Percentiles rank a stretch among this genome's conserved stretches.
phyloP scores from a whole-genome alignment of 2,113 vertebrate genomes.

The Semnornis frantzii region DNA sequence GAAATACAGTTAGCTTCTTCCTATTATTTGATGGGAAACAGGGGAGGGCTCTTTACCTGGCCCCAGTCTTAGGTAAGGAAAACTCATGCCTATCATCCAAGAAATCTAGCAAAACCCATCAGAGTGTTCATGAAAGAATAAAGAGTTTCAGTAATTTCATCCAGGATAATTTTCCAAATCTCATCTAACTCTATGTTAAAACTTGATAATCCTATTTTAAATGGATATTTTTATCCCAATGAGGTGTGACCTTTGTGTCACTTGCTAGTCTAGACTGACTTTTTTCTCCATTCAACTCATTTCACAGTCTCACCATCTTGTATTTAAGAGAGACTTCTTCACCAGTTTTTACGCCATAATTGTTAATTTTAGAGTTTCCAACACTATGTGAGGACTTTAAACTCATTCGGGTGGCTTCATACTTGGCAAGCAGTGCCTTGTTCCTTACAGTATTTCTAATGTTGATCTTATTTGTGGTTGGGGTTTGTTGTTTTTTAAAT shows the following conservation, averaged over 20 bases:
- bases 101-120: neutral
- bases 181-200: neutral
- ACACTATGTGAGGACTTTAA: neutral
- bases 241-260: neutral
- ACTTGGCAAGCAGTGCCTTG: neutral
- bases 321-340: neutral
- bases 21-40: neutral
- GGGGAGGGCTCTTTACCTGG: neutral
- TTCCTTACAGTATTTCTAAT: neutral
- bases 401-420: neutral
- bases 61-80: neutral
- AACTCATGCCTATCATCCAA: neutral
- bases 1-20: neutral
- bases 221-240: neutral
- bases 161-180: neutral
- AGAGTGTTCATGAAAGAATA: neutral
- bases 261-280: neutral
- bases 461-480: neutral
- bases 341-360: neutral
- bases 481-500: neutral
- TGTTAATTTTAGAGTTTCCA: neutral
- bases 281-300: neutral
- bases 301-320: neutral
- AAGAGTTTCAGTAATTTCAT: neutral
- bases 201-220: neutral